These are phyloP conservation scores for Drymonia ruficornis DNA, from an alignment of 2,888 invertebrate species.

Conservation along the genomic window DNA sequence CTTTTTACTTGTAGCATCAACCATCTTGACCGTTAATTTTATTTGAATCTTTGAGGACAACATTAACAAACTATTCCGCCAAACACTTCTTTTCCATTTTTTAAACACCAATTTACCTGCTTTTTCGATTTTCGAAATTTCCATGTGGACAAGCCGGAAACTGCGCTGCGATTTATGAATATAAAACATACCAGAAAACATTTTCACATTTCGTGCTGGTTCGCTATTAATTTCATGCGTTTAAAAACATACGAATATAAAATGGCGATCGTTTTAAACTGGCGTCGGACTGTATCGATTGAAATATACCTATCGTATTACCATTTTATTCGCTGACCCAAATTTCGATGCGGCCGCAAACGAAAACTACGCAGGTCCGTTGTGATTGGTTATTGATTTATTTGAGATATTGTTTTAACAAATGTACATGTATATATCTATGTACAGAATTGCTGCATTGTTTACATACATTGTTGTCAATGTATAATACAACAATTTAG, in stretches of 20 bases:
- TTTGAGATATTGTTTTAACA: slow-evolving; percentile 53
- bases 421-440: slow-evolving; percentile 14
- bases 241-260: neutral
- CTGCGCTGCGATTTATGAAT: neutral
- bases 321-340: slow-evolving; percentile 65
- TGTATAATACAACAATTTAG: neutral
- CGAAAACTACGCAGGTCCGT: slow-evolving; percentile 65
- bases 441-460: neutral
- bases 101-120: neutral
- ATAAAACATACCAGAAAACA: neutral
- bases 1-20: no score
- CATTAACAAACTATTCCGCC: neutral
- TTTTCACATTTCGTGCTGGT: neutral
- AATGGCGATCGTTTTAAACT: slow-evolving; percentile 26
- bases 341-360: slow-evolving; percentile 49
- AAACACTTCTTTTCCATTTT: neutral
- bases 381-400: slow-evolving; percentile 72
- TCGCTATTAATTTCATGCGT: neutral
- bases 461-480: neutral
- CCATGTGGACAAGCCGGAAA: neutral
- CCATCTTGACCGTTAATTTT: no score
- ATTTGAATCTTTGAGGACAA: no score
- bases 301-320: slow-evolving; percentile 43
- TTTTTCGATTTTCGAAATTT: neutral
- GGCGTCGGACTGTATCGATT: slow-evolving; percentile 34